Evolutionary conservation across 1,140 invertebrate genomes (phyloP).

Genomic region (Lucilia cuprina): DNA sequence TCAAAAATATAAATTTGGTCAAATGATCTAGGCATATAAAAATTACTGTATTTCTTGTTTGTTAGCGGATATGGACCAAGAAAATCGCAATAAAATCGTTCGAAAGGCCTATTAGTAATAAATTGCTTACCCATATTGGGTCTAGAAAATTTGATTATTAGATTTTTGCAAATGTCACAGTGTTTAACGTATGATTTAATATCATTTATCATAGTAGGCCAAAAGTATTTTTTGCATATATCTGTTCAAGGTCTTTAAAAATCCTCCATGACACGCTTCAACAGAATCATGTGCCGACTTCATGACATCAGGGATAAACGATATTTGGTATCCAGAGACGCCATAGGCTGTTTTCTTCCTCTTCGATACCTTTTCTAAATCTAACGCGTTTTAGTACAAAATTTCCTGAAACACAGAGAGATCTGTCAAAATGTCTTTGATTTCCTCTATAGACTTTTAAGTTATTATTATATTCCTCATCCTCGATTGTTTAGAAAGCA

Average conservation of each 20-base stretch:
- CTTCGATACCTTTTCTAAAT: no score
- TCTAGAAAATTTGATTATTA: neutral
- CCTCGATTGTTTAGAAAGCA: no score
- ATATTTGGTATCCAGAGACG: no score
- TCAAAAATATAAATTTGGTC: neutral
- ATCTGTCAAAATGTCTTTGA: no score
- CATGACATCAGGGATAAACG: no score
- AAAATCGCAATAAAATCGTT: neutral
- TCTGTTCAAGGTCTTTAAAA: neutral
- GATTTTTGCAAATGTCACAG: neutral
- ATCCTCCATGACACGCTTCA: neutral
- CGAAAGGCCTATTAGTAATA: neutral
- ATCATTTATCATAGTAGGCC: neutral
- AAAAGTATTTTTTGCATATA: neutral
- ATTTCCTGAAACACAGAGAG: no score
- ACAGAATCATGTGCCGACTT: no score
- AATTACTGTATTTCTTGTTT: neutral
- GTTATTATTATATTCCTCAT: no score
- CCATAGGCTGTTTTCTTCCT: no score
- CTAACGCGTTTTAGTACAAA: no score
- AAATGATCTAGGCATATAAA: neutral
- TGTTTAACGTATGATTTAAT: neutral
- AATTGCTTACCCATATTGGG: neutral
- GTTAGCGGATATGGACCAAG: neutral
- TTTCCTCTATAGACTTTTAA: no score